Base-by-base conservation (phyloP, 2,888 invertebrate genomes). In the Exephanes ischioxanthus region DNA sequence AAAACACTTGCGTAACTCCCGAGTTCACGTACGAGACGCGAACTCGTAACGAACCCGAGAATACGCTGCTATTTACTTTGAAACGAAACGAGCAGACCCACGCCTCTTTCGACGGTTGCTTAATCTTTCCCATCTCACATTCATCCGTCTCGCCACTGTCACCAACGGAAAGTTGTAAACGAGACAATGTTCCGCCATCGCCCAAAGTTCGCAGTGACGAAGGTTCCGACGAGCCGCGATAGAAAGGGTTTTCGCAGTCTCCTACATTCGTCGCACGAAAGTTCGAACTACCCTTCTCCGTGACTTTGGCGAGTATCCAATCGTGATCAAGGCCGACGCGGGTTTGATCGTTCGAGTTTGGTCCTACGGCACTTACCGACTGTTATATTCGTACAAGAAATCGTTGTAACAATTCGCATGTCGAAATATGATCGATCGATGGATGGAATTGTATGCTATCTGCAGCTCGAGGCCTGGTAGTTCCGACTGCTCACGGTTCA, bases 301-400 rank as follows among this genome's bases (percentile, higher is more conserved):
- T 67, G 37, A 16, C 33, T 53, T 72, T 88, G 88, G 88, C 88
- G 77, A 83, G 67, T 77, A 22, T 72, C 81, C 87, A 85, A 77
- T 76, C 45, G 73, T 85, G 83, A 87, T 87, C 80, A 81, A 86
- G 83, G 81, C 80, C 77, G 80, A 80, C 71, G 82, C 9, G 14
- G 2, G 30, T 63, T 79, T 58, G 19, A 58, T 55, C 33, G 14
- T 33, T 26, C 55, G 55, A 19, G 26, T 14, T 61, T 61, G 22
- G 30, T 3, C 16, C 22, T 78, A 53, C 41, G 5, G 37, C 37
- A 16, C 14, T 33, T 53, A 3, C 5, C 22, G 22, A 55, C 33
- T 45, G 45, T 70, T 30, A 45, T 4, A 41, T 11, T 67, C 53
- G 30, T 5, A 33, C 33, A 0, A 58, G 16, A 0, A 33, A 63